Evolutionary conservation across 1,140 invertebrate species (phyloP).

Genomic region (Parasteatoda tepidariorum): DNA sequence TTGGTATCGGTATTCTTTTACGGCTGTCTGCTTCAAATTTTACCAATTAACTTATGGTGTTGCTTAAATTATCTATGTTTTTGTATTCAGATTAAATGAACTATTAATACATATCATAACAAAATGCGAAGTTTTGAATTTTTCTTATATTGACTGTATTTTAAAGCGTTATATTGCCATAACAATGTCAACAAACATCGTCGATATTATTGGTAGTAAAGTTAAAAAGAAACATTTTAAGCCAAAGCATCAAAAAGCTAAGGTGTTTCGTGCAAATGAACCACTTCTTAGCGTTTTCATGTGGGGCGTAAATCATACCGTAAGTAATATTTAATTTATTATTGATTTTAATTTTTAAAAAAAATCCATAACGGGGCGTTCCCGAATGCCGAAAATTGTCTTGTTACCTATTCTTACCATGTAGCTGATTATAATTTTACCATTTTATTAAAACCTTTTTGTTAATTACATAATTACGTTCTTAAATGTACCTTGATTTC

Average conservation of each 20-base stretch:
- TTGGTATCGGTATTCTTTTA: neutral
- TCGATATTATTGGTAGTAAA: conserved; percentile 70
- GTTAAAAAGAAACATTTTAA: conserved; percentile 95
- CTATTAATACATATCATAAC: neutral
- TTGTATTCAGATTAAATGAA: neutral
- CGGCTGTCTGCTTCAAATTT: neutral
- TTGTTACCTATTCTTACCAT: too few relatives aligned
- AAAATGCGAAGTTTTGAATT: conserved; percentile 69
- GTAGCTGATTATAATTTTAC: too few relatives aligned
- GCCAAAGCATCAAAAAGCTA: conserved; percentile 97
- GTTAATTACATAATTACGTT: too few relatives aligned
- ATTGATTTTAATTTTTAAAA: neutral
- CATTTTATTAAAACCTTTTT: too few relatives aligned
- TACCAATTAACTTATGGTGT: too few relatives aligned
- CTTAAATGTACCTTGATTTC: too few relatives aligned
- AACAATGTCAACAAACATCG: conserved; percentile 47
- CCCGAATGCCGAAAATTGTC: neutral
- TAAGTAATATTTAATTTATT: conserved; percentile 30
- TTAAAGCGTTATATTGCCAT: neutral
- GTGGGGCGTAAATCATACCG: conserved; percentile 99
- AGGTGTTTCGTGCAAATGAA: conserved; percentile 98
- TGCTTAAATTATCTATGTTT: neutral
- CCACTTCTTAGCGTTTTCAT: conserved; percentile 98
- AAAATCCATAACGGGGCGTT: conserved; percentile 5
- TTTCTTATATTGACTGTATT: neutral